Conservation (phyloP, 1,140 invertebrate genomes). For the Penaeus vannamei region DNA sequence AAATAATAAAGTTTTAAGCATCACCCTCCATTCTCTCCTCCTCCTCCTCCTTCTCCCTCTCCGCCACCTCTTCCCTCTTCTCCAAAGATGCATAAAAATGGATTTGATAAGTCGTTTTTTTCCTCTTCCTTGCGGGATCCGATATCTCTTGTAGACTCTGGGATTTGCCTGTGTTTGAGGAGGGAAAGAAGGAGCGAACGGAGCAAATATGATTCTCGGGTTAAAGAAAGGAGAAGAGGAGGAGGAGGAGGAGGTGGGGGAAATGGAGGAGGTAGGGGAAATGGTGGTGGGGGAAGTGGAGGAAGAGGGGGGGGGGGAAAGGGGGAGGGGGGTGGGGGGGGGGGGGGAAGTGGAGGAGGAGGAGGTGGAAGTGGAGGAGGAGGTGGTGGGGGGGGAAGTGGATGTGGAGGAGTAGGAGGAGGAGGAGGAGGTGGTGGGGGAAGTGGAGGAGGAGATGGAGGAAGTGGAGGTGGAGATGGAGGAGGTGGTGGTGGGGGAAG, state of each 20-base stretch:
- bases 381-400: neutral
- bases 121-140: too few species aligned
- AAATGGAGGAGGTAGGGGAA: neutral
- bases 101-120: too few species aligned
- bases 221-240: neutral
- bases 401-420: neutral
- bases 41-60: too few species aligned
- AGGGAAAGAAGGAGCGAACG: too few species aligned
- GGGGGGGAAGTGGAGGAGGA: neutral
- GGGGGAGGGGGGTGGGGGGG: neutral
- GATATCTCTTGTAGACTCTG: too few species aligned
- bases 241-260: constrained; percentile 1
- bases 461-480: neutral
- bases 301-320: neutral
- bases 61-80: too few species aligned
- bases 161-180: too few species aligned
- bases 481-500: neutral
- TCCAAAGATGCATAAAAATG: too few species aligned
- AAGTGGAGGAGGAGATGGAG: neutral
- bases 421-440: neutral
- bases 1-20: too few species aligned
- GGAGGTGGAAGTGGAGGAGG: neutral
- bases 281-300: neutral
- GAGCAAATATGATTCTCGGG: too few species aligned
- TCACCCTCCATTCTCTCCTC: too few species aligned